Percentiles rank a stretch among this genome's conserved stretches.
phyloP scores from a whole-genome alignment of 2,888 invertebrate species.

The Kryphioiulus occultus region DNA sequence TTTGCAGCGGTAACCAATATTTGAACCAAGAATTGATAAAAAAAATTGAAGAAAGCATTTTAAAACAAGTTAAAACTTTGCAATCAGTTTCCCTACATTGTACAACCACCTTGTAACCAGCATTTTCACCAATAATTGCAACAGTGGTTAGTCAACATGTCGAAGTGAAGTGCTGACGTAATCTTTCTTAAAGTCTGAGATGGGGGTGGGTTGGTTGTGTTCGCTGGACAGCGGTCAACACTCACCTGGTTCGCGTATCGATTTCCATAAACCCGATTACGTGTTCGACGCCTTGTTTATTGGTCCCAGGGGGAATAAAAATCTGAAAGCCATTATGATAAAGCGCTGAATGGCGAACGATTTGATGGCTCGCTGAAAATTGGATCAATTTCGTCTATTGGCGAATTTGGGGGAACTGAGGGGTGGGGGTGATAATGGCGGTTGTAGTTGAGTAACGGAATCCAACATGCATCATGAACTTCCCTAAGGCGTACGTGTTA shows the following conservation, averaged over 20 bases:
- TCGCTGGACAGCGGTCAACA: not conserved
- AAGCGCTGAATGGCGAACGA: not conserved
- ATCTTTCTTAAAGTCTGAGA: not conserved
- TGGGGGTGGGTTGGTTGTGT: not conserved
- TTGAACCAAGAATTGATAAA: no score
- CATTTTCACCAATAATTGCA: no score
- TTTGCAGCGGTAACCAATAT: no score
- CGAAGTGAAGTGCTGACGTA: not conserved
- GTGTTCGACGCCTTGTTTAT: constrained; percentile 29
- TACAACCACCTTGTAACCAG: no score
- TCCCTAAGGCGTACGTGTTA: no score
- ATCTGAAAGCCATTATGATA: constrained; percentile 9
- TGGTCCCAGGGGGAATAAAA: not conserved
- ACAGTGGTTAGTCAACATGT: not conserved
- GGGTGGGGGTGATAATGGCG: not conserved
- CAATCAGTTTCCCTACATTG: no score
- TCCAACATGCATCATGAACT: no score
- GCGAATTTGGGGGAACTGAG: not conserved
- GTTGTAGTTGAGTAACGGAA: not conserved
- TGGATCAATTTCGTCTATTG: constrained; percentile 19
- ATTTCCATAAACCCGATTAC: constrained; percentile 11
- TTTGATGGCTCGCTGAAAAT: constrained; percentile 4
- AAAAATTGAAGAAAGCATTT: no score
- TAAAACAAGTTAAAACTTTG: no score
- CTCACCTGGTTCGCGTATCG: not conserved